A percentile compares a stretch with the other conserved stretches of the same genome.
Evolutionary conservation across 1,140 invertebrate genomes (phyloP).

Genomic region (Orius insidiosus): DNA sequence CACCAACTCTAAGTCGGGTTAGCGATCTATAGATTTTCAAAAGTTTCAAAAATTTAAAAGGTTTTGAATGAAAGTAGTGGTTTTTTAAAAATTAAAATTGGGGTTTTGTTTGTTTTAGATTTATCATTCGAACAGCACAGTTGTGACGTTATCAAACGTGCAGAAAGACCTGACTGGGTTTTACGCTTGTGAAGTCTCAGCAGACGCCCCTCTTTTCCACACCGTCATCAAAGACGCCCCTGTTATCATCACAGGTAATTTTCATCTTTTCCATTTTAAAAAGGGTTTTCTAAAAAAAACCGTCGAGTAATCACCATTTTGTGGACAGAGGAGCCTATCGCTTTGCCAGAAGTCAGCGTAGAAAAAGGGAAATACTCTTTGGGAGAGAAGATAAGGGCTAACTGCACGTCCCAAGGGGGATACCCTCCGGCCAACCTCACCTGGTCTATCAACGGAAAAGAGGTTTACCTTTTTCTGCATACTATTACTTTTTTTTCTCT

Average conservation of each 20-base stretch:
- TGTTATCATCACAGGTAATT: not conserved
- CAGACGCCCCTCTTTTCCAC: conserved; percentile 50
- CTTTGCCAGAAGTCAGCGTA: conserved; percentile 12
- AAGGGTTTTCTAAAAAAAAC: no score
- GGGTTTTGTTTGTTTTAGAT: conserved; percentile 31
- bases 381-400: conserved; percentile 48
- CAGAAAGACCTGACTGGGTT: conserved; percentile 40
- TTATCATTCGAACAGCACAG: conserved; percentile 30
- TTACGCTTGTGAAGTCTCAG: conserved; percentile 60
- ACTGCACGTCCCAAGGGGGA: conserved; percentile 55
- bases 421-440: conserved; percentile 64
- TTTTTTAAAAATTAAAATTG: no score
- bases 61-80: no score
- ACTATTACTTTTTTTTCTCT: not conserved
- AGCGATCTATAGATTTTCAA: no score
- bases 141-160: conserved; percentile 35
- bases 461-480: conserved; percentile 36
- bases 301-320: not conserved
- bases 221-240: conserved; percentile 33
- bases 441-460: conserved; percentile 62
- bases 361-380: conserved; percentile 43
- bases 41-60: no score
- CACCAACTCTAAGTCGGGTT: no score
- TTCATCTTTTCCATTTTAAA: no score
- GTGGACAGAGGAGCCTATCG: conserved; percentile 16